phyloP scores from a whole-genome alignment of 2,888 invertebrate species.

The Prenolepis imparis region DNA sequence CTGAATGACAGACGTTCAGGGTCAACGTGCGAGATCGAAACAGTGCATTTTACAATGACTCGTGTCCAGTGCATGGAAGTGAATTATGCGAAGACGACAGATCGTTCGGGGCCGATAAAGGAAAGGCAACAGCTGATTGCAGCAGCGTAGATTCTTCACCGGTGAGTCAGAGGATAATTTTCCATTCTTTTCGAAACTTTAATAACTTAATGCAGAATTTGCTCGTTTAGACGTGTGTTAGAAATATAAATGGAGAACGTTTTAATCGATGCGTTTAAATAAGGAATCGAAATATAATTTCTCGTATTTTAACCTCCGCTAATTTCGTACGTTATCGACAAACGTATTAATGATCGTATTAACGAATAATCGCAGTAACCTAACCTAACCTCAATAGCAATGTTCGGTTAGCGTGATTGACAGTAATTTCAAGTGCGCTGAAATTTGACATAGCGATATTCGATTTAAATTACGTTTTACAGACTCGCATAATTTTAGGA shows the following conservation, averaged over 20 bases:
- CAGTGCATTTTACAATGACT: too few species aligned
- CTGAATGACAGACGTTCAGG: too few species aligned
- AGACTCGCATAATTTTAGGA: neutral
- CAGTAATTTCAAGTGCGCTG: constrained; percentile 51
- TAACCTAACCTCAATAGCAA: constrained; percentile 16
- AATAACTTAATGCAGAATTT: neutral
- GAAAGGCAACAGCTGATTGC: neutral
- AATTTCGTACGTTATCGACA: constrained; percentile 15
- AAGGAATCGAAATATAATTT: too few species aligned
- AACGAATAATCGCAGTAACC: constrained; percentile 48
- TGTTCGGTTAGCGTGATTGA: constrained; percentile 50
- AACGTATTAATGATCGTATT: constrained; percentile 46
- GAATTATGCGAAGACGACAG: neutral
- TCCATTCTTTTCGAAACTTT: neutral
- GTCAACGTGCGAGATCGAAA: too few species aligned
- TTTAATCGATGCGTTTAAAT: too few species aligned
- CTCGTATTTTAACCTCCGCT: constrained; percentile 17
- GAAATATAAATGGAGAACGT: too few species aligned
- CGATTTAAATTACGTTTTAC: constrained; percentile 45
- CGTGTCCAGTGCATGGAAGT: neutral
- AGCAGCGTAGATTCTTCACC: neutral
- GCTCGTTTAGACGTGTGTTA: neutral
- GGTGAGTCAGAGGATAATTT: neutral
- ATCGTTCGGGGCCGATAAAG: neutral
- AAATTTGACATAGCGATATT: constrained; percentile 40